Base-by-base conservation (phyloP, 2,888 invertebrate genomes). In the Gnatocerus cornutus region DNA sequence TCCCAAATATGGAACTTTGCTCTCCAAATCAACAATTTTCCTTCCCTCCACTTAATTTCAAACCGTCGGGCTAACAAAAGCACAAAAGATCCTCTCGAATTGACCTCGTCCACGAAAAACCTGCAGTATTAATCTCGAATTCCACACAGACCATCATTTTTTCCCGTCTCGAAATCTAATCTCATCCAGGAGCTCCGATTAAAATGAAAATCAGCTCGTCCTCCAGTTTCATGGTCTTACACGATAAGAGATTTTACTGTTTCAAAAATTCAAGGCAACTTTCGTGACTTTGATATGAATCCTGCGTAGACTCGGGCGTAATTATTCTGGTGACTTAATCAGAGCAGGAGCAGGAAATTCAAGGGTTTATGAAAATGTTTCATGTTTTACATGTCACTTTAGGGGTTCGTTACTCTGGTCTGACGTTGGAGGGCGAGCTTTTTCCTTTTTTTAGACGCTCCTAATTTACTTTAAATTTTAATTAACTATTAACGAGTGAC, bases 201-300 rank as follows among this genome's bases (percentile, higher is more conserved):
- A 13, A 48, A 48, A 48, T 48, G 48, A 48, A 48, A 48, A 48
- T 48, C 48, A 48, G 48, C 48, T 48, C 16, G 16, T 21, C 21
- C 21, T 8, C 21, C 48, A 16, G 9, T 14, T 48, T 48, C 48
- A 48, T 16, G 27, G 12, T 12, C 37, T 37, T n/a, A n/a, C 37
- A 37, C 37, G 37, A 37, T 37, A 37, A 37, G 37, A 37, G 21
- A 37, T 37, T 37, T 37, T 37, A 37, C 37, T 8, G 37, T 8
- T 37, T 37, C 37, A 37, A 37, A 37, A 37, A 37, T 37, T 37
- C 37, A n/a, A n/a, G 37, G 37, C 37, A n/a, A n/a, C 37, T 21
- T 21, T 21, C 21, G 21, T 21, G 21, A 21, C 21, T 21, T 21
- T 21, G 21, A 21, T 21, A 21, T 21, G 21, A 21, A 21, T 21